A percentile compares a stretch with the other conserved stretches of the same genome.
phyloP scores from a whole-genome alignment of 2,888 invertebrate species.

The Cataglyphis cursor region DNA sequence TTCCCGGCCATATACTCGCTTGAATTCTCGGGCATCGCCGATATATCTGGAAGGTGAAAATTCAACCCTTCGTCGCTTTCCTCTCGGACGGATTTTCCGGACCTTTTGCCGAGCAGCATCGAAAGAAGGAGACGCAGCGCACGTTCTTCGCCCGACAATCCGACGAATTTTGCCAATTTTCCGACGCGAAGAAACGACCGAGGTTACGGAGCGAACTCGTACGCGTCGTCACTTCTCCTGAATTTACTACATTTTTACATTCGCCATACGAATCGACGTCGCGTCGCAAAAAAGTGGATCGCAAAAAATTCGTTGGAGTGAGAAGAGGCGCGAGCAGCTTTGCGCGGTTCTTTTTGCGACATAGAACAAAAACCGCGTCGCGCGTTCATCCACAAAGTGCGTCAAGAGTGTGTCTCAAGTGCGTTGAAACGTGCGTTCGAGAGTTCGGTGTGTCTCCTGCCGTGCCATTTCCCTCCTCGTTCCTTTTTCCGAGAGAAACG shows the following conservation, averaged over 20 bases:
- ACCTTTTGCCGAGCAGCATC: no score
- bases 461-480: not conserved
- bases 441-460: not conserved
- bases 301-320: not conserved
- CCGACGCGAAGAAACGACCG: slow-evolving; percentile 12
- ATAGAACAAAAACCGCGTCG: not conserved
- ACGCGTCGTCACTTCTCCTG: not conserved
- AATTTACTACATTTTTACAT: not conserved
- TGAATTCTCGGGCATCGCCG: not conserved
- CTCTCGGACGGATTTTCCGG: not conserved
- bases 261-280: not conserved
- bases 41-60: not conserved
- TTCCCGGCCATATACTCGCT: slow-evolving; percentile 4
- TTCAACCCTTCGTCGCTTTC: not conserved
- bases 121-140: not conserved
- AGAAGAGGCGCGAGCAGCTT: not conserved
- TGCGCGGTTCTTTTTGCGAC: not conserved
- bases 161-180: slow-evolving; percentile 34
- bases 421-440: not conserved
- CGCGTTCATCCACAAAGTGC: not conserved
- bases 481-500: not conserved
- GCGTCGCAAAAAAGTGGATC: not conserved
- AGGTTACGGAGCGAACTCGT: slow-evolving; percentile 4
- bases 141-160: not conserved
- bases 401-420: not conserved